These are phyloP conservation scores for Blastomussa wellsi DNA, from an alignment of 92 coral and sea anemone species.

Conservation along the genomic window DNA sequence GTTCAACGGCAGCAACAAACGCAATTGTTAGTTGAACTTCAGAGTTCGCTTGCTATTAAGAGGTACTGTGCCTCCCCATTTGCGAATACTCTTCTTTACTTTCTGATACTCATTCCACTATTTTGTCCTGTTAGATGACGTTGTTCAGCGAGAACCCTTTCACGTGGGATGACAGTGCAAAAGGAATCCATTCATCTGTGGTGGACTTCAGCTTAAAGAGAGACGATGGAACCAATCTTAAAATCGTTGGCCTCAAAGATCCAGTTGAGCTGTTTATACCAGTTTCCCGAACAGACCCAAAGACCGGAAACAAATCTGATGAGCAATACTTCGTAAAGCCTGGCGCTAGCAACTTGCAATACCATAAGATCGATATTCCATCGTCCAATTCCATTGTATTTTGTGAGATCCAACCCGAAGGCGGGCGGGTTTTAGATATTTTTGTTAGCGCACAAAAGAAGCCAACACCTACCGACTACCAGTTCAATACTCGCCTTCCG, in stretches of 20 bases:
- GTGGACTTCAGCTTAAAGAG: slow-evolving; percentile 66
- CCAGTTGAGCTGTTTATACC: slow-evolving; percentile 65
- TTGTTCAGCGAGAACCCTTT: slow-evolving; percentile 68
- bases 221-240: slow-evolving; percentile 46
- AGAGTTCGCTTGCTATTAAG: too few species aligned
- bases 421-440: slow-evolving; percentile 31
- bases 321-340: slow-evolving; percentile 58
- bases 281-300: neutral
- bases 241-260: slow-evolving; percentile 52
- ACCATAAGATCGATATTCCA: slow-evolving; percentile 46
- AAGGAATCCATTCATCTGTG: slow-evolving; percentile 56
- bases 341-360: slow-evolving; percentile 42
- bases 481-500: slow-evolving; percentile 43
- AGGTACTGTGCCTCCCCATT: too few species aligned
- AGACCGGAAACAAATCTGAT: neutral
- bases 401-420: slow-evolving; percentile 47
- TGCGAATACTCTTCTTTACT: neutral
- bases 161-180: slow-evolving; percentile 68
- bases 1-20: too few species aligned
- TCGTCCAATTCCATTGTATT: slow-evolving; percentile 16
- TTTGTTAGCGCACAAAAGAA: slow-evolving; percentile 43
- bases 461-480: slow-evolving; percentile 46
- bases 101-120: neutral
- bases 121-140: slow-evolving; percentile 57
- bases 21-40: too few species aligned